These are phyloP conservation scores for Protosalanx chinensis DNA, from an alignment of 2,797 vertebrate species.

Conservation along the genomic window DNA sequence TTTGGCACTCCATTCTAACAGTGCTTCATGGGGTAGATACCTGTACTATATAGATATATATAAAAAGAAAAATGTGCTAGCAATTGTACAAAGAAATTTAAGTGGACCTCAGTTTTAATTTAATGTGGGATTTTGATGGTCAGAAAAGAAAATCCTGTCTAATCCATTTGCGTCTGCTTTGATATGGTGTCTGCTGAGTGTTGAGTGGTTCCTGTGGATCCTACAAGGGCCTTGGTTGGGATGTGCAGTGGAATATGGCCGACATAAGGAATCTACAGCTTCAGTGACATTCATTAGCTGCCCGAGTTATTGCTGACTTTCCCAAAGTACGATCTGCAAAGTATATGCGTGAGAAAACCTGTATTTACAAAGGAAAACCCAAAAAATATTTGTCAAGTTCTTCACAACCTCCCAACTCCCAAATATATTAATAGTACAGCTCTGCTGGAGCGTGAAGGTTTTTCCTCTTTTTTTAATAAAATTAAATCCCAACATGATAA, in stretches of 20 bases:
- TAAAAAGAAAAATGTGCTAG: slow-evolving; percentile 46
- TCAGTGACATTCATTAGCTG: slow-evolving; percentile 99
- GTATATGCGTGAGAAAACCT: slow-evolving; percentile 92
- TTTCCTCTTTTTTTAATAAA: slow-evolving; percentile 88
- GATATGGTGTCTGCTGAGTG: background rate
- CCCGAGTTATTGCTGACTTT: slow-evolving; percentile 99
- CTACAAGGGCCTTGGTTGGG: slow-evolving; percentile 30
- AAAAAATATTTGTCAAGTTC: slow-evolving; percentile 91
- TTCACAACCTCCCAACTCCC: slow-evolving; percentile 86
- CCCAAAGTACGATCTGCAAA: slow-evolving; percentile 90
- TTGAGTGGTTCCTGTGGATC: background rate
- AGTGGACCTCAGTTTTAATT: slow-evolving; percentile 56
- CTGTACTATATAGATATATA: slow-evolving; percentile 27
- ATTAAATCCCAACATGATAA: slow-evolving; percentile 97
- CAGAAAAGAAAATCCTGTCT: slow-evolving; percentile 9
- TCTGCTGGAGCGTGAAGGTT: slow-evolving; percentile 86
- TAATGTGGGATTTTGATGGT: slow-evolving; percentile 34
- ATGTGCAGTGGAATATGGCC: slow-evolving; percentile 56
- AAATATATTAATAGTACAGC: slow-evolving; percentile 99
- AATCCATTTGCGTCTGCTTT: background rate
- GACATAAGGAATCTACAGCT: slow-evolving; percentile 89
- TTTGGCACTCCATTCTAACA: slow-evolving; percentile 57
- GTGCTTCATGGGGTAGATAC: slow-evolving; percentile 25
- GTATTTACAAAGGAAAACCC: slow-evolving; percentile 95
- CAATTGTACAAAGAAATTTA: slow-evolving; percentile 50